Base-by-base conservation (phyloP, 2,797 vertebrate genomes). In the Chloroceryle inda region DNA sequence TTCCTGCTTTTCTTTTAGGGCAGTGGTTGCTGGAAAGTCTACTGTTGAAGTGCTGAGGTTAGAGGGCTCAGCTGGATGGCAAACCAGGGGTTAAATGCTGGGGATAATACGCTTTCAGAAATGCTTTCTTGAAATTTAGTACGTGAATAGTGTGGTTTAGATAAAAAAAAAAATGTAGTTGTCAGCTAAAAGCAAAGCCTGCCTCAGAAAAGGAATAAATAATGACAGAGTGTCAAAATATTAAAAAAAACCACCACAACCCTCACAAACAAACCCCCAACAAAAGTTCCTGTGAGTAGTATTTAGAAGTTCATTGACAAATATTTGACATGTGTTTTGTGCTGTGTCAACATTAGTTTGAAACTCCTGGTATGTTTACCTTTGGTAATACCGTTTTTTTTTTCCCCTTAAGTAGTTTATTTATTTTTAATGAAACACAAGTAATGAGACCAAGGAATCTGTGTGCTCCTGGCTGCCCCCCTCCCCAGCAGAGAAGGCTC, bases 341-440 rank as follows among this genome's bases (percentile, higher is more conserved):
- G 93, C 88, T 83, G 45, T 87, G 84, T 96, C 94, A 96, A 91
- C 88, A 89, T 44, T 31, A 53, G 53, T 59, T 27, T 85, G 78
- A 67, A 66, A 67, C 74, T 91, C 71, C 37, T 61, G 74, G 16
- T 38, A 8, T 90, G 85, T 93, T 96, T 96, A 94, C 91, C 83
- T 95, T 94, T 52, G 61, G 78, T 83, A 83, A 80, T 84, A 62
- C 49, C 75, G 37, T 7, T 37, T 37, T 50, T 42, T 73, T 42
- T 73, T 45, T 77, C 61, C 27, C 23, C 73, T 75, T 83, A 88
- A 96, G 71, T 88, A 71, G 50, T n/a, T 56, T 79, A 73, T 94
- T 93, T 95, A 89, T 91, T 94, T 96, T 93, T 89, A 92, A 91
- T 85, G 90, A 75, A 73, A 85, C 24, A 13, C 53, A 50, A 50